phyloP scores from a whole-genome alignment of 2,113 vertebrate species.

The Colaptes auratus region DNA sequence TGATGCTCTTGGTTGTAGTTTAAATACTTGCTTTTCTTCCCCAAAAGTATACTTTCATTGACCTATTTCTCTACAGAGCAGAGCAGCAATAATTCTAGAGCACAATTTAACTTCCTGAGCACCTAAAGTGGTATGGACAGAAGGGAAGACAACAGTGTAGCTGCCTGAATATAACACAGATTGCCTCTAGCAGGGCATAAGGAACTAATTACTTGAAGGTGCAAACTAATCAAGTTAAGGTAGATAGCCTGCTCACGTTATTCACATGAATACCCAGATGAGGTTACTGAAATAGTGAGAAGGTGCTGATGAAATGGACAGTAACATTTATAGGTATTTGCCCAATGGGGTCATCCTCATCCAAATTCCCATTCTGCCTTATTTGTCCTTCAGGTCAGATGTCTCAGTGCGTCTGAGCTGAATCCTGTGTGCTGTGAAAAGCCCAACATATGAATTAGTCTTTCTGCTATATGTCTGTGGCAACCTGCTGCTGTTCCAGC shows the following conservation, averaged over 20 bases:
- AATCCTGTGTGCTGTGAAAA: fast-evolving
- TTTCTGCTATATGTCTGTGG: background rate
- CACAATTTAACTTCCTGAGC: background rate
- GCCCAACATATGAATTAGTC: background rate
- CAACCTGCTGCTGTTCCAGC: slow-evolving; percentile 39
- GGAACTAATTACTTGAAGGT: slow-evolving; percentile 64
- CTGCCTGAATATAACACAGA: slow-evolving; percentile 17
- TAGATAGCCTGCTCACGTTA: background rate
- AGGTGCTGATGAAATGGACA: background rate
- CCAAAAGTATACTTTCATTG: background rate
- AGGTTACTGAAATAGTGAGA: background rate
- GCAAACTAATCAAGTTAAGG: slow-evolving; percentile 45
- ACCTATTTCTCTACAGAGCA: background rate
- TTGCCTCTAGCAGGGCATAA: slow-evolving; percentile 56
- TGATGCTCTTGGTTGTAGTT: background rate
- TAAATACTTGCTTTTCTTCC: background rate
- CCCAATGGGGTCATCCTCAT: background rate
- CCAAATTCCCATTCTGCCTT: background rate
- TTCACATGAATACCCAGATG: slow-evolving; percentile 4
- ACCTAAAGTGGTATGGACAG: slow-evolving; percentile 1
- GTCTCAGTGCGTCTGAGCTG: background rate
- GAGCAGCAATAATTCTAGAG: background rate
- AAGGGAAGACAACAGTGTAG: slow-evolving; percentile 37
- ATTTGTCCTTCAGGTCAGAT: background rate
- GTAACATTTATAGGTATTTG: background rate